phyloP scores from a whole-genome alignment of 2,797 vertebrate genomes.

The Paramormyrops hopkinsi region DNA sequence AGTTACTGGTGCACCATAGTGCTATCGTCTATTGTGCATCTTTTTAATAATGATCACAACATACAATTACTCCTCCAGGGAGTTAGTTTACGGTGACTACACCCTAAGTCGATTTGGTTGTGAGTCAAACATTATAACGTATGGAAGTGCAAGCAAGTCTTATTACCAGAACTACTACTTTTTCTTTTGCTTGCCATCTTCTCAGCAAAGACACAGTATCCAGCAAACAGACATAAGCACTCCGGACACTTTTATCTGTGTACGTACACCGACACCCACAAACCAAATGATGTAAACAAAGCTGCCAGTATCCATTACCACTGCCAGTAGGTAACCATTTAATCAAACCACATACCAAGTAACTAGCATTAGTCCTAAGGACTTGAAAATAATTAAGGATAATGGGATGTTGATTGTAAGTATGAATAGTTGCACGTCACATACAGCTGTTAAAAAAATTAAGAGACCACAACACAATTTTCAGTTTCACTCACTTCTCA shows the following conservation, averaged over 20 bases:
- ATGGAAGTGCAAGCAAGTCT: neutral
- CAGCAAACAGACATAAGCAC: neutral
- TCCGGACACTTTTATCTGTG: neutral
- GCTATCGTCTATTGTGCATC: neutral
- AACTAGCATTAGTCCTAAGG: neutral
- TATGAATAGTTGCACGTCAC: neutral
- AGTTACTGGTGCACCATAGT: neutral
- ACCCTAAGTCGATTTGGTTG: neutral
- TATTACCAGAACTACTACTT: neutral
- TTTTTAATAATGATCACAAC: neutral
- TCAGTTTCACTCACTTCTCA: neutral
- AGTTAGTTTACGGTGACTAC: neutral
- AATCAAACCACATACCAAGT: neutral
- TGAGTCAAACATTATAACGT: neutral
- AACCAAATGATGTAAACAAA: neutral
- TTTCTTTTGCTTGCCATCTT: neutral
- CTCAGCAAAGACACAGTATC: neutral
- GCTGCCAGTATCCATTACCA: neutral
- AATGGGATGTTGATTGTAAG: neutral
- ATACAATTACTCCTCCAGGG: neutral
- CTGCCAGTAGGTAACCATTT: neutral
- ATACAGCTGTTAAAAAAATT: neutral
- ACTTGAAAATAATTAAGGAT: neutral
- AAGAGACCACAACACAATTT: neutral
- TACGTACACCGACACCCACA: neutral